Percentiles rank a stretch among this genome's conserved stretches.
phyloP scores from a whole-genome alignment of 2,113 vertebrate species.

The Chelonoidis abingdonii region DNA sequence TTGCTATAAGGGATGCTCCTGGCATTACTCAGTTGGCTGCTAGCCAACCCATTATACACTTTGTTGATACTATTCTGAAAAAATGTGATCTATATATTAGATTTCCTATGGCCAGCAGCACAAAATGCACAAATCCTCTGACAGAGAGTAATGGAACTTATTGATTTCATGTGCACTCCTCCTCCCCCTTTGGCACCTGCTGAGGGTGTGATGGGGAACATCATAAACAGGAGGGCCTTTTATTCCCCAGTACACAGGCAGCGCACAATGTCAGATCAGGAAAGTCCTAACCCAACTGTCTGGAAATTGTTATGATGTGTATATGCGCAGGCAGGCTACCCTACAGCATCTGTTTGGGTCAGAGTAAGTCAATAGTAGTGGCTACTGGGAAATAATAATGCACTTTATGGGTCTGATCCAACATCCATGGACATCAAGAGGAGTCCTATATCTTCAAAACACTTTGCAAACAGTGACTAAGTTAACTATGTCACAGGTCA shows the following conservation, averaged over 20 bases:
- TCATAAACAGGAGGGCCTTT: not conserved
- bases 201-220: not conserved
- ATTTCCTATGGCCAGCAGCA: constrained; percentile 4
- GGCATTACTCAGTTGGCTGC: accelerated
- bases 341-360: not conserved
- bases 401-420: not conserved
- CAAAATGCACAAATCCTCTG: not conserved
- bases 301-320: not conserved
- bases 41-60: not conserved
- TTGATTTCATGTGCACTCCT: constrained; percentile 8
- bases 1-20: not conserved
- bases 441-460: not conserved
- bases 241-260: not conserved
- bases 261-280: accelerated
- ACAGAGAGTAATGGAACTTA: constrained; percentile 2
- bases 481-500: not conserved
- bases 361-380: not conserved
- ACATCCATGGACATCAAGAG: accelerated
- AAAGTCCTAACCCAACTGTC: not conserved
- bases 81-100: accelerated
- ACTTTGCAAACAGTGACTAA: not conserved
- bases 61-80: not conserved
- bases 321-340: not conserved
- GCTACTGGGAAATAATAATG: not conserved
- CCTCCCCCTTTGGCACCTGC: accelerated